A percentile compares a stretch with the other conserved stretches of the same genome.
Conservation (phyloP, 1,140 invertebrate genomes). For the Coenobita brevimanus region DNA sequence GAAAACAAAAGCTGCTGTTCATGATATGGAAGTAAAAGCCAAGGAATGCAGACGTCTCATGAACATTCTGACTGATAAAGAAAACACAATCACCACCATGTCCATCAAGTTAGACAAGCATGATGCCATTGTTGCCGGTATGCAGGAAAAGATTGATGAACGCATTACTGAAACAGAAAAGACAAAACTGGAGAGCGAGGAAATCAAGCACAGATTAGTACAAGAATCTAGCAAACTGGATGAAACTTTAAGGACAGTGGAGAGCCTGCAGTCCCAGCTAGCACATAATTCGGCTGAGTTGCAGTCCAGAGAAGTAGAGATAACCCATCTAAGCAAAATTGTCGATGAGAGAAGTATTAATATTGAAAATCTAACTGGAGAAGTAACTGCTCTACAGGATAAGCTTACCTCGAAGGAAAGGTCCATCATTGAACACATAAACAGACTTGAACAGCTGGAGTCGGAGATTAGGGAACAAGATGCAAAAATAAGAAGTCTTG, state of each 20-base stretch:
- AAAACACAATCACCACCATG: constrained; percentile 59
- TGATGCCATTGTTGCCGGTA: constrained; percentile 42
- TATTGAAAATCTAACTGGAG: constrained; percentile 54
- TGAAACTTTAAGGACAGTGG: not conserved
- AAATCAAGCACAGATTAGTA: not conserved
- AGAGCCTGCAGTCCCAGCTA: constrained; percentile 19
- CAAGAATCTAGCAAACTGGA: not conserved
- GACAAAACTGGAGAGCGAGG: constrained; percentile 3
- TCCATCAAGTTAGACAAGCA: constrained; percentile 63
- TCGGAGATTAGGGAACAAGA: constrained; percentile 24
- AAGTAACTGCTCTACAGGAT: constrained; percentile 44
- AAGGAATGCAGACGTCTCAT: constrained; percentile 68
- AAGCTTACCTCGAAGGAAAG: constrained; percentile 40
- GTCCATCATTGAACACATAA: constrained; percentile 35
- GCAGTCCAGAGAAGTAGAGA: not conserved
- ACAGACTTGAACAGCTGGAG: constrained; percentile 42
- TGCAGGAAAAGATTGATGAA: constrained; percentile 5
- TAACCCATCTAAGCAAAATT: not conserved
- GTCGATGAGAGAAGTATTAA: constrained; percentile 51
- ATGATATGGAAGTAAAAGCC: constrained; percentile 52
- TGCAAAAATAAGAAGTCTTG: constrained; percentile 38
- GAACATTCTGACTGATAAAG: constrained; percentile 66
- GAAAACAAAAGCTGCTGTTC: constrained; percentile 51
- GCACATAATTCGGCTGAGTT: not conserved
- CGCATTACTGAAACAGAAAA: constrained; percentile 24